Evolutionary conservation across 2,797 vertebrate genomes (phyloP).

Genomic region (Gobio occitaniae): DNA sequence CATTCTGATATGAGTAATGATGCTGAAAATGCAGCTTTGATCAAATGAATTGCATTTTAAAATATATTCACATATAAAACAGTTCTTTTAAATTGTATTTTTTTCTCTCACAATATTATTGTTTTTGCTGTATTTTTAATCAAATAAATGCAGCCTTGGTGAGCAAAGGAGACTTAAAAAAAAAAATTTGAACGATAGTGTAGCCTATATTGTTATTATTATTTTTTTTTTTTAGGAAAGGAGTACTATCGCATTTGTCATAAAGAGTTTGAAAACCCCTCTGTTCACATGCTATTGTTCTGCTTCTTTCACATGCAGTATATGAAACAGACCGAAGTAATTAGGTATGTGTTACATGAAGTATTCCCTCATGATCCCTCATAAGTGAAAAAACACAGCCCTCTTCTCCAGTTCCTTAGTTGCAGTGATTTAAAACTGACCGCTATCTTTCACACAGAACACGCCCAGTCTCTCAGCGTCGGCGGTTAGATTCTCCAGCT

Average conservation of each 20-base stretch:
- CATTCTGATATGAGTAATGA: too few species aligned
- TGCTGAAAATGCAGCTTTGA: too few species aligned
- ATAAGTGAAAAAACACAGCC: slow-evolving; percentile 7
- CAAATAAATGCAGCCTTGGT: neutral
- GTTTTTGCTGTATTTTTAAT: too few species aligned
- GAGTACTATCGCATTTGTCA: neutral
- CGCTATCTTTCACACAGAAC: slow-evolving; percentile 59
- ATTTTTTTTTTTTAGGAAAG: neutral
- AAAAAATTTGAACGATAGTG: neutral
- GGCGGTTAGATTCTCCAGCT: slow-evolving; percentile 80
- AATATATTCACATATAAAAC: too few species aligned
- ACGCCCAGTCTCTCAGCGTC: slow-evolving; percentile 63
- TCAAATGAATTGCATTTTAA: neutral
- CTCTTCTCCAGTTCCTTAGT: neutral
- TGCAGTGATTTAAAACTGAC: slow-evolving; percentile 45
- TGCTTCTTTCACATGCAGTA: neutral
- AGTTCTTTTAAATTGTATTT: neutral
- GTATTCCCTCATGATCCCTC: neutral
- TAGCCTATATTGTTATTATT: neutral
- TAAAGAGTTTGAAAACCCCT: neutral
- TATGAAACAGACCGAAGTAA: neutral
- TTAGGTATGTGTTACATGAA: slow-evolving; percentile 8
- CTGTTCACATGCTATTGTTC: neutral
- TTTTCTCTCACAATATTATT: too few species aligned
- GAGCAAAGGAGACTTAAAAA: too few species aligned